phyloP scores from a whole-genome alignment of 2,113 vertebrate species.

The Pontoporia blainvillei region DNA sequence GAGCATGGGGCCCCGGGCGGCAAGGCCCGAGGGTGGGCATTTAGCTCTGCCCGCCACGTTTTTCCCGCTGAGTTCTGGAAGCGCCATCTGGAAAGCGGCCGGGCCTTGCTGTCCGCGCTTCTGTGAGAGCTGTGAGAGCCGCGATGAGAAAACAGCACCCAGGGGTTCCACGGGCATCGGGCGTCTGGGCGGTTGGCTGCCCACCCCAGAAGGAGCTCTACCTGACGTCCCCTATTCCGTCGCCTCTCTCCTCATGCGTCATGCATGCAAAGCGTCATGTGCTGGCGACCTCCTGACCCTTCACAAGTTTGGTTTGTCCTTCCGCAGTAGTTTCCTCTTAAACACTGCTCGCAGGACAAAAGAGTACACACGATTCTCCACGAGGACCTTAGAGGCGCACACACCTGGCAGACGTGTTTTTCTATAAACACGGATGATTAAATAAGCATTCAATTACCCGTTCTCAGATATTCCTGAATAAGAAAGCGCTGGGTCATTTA shows the following conservation, averaged over 20 bases:
- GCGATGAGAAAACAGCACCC: not conserved
- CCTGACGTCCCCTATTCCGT: not conserved
- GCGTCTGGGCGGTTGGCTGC: not conserved
- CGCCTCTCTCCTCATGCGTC: not conserved
- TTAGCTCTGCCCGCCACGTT: fast-evolving
- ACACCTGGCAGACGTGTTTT: not conserved
- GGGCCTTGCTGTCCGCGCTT: not conserved
- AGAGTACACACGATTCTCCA: not conserved
- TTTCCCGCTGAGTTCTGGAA: not conserved
- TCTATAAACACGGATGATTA: not conserved
- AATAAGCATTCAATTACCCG: not conserved
- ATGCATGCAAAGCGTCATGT: not conserved
- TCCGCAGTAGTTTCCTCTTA: not conserved
- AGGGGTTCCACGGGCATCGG: not conserved
- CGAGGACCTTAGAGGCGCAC: not conserved
- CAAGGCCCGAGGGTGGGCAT: no score
- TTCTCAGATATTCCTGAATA: not conserved
- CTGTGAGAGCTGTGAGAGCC: not conserved
- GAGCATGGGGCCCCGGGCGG: not conserved
- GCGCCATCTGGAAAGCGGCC: not conserved
- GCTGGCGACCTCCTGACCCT: not conserved
- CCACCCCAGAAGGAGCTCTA: not conserved
- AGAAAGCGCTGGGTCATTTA: not conserved
- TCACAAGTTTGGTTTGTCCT: not conserved
- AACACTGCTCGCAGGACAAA: no score